These are phyloP conservation scores for Ellobius talpinus DNA, from an alignment of 2,113 vertebrate species.

Conservation along the genomic window DNA sequence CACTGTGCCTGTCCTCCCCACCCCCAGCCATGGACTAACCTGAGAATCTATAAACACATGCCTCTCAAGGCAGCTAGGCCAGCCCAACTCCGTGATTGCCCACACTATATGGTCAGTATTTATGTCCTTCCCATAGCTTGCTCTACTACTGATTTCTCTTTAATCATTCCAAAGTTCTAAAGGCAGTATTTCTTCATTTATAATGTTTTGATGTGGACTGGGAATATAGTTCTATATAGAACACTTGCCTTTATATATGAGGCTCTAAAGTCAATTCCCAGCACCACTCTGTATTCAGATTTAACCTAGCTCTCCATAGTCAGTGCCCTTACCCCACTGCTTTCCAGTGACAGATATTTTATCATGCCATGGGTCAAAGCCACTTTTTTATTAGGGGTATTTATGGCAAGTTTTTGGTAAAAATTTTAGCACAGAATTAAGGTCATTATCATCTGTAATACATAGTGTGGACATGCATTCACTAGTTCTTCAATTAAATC, in stretches of 20 bases:
- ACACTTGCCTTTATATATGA: not conserved
- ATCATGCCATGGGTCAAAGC: not conserved
- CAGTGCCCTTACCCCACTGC: not conserved
- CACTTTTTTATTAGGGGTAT: conserved; percentile 5
- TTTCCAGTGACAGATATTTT: not conserved
- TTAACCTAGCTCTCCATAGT: not conserved
- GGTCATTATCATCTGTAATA: not conserved
- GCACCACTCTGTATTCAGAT: not conserved
- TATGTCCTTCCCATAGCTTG: not conserved
- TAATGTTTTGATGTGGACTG: not conserved
- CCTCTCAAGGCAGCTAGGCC: not conserved
- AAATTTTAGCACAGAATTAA: conserved; percentile 46
- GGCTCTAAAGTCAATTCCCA: not conserved
- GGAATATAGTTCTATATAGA: not conserved
- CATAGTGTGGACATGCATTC: not conserved
- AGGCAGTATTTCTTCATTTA: conserved; percentile 13
- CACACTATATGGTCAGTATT: not conserved
- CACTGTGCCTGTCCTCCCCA: not conserved
- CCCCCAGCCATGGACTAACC: not conserved
- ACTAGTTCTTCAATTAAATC: conserved; percentile 22
- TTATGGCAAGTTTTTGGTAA: conserved; percentile 38
- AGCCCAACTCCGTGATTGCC: not conserved
- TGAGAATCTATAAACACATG: not conserved
- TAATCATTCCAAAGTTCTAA: not conserved
- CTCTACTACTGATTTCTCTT: not conserved